These are phyloP conservation scores for Vulpes vulpes DNA, from an alignment of 2,113 vertebrate genomes.

Conservation along the genomic window DNA sequence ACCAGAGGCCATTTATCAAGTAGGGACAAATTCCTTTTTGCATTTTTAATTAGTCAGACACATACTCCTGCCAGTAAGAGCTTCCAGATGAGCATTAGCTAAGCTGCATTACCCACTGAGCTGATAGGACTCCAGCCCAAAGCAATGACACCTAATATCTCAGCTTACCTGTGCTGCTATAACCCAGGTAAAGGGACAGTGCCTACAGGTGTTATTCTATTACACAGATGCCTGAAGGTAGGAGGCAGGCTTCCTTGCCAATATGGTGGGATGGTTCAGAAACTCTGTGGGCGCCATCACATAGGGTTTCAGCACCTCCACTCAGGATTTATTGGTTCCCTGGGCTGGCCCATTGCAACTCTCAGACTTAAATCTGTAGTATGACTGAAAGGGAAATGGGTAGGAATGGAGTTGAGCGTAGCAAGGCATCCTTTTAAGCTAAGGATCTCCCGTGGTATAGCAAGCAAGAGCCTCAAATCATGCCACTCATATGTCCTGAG, in stretches of 20 bases:
- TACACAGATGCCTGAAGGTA: not conserved
- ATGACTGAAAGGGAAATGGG: not conserved
- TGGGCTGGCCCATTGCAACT: not conserved
- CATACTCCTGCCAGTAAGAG: not conserved
- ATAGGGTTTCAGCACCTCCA: not conserved
- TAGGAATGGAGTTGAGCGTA: not conserved
- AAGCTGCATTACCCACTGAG: not conserved
- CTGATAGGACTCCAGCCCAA: not conserved
- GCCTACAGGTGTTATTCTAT: not conserved
- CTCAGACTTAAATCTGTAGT: not conserved
- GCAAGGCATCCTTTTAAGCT: not conserved
- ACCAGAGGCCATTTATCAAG: not conserved
- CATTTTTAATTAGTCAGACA: not conserved
- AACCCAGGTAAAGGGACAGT: not conserved
- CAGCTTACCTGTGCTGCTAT: not conserved
- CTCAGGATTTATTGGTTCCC: not conserved
- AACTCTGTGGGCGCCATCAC: not conserved
- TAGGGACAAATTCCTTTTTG: not conserved
- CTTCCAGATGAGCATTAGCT: not conserved
- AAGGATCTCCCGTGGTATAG: not conserved
- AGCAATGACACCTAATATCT: not conserved
- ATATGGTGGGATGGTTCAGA: not conserved
- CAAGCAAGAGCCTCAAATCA: not conserved
- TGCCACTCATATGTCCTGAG: not conserved
- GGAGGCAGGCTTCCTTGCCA: not conserved